Conservation (phyloP, 92 coral and sea anemone genomes). For the Metridium senile region DNA sequence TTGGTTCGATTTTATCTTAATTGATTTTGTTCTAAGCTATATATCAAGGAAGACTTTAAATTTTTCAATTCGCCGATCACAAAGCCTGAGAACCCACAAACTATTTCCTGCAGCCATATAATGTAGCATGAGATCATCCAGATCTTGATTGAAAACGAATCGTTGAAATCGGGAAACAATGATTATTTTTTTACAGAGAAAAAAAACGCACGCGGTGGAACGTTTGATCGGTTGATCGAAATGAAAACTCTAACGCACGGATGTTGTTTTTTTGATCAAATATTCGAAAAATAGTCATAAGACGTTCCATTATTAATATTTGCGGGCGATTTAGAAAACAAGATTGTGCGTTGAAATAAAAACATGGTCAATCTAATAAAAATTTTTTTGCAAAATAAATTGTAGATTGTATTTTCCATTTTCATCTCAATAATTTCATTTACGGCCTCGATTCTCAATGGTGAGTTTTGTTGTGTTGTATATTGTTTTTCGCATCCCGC, state of each 20-base stretch:
- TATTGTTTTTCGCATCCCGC: not conserved
- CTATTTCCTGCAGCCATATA: not conserved
- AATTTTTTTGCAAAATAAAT: not conserved
- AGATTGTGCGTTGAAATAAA: not conserved
- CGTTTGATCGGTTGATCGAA: not conserved
- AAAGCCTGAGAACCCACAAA: not conserved
- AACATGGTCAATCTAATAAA: not conserved
- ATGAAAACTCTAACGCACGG: not conserved
- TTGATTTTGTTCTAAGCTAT: not conserved
- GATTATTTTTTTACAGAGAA: no score
- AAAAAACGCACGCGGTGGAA: not conserved
- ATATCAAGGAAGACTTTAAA: no score
- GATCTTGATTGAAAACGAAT: not conserved
- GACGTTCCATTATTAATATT: slow-evolving; percentile 1
- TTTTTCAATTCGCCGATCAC: not conserved
- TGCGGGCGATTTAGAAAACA: slow-evolving; percentile 4
- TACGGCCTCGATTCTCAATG: no score
- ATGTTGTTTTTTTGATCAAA: not conserved
- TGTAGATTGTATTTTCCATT: not conserved
- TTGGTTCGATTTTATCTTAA: not conserved
- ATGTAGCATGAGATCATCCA: not conserved
- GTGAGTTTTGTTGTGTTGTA: no score
- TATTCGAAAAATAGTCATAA: not conserved
- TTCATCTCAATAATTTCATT: not conserved
- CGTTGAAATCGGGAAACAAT: no score